A percentile compares a stretch with the other conserved stretches of the same genome.
phyloP scores from a whole-genome alignment of 2,797 vertebrate genomes.

The Fundulus diaphanus region DNA sequence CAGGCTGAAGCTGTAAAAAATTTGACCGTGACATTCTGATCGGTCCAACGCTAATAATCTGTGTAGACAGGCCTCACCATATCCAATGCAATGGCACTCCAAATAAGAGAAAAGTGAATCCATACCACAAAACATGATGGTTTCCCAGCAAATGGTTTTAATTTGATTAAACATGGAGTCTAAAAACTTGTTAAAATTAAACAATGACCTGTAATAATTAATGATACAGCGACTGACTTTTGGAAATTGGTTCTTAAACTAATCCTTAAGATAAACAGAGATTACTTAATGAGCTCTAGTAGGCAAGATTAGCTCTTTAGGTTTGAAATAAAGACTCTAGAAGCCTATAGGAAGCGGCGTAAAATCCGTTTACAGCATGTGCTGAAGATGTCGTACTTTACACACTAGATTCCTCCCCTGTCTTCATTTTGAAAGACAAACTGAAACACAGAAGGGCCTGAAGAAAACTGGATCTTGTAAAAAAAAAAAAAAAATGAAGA shows the following conservation, averaged over 20 bases:
- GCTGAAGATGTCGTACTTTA: neutral
- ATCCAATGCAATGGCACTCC: neutral
- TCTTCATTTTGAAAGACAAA: constrained; percentile 16
- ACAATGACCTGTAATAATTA: neutral
- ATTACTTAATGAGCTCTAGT: neutral
- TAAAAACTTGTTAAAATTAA: neutral
- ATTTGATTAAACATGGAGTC: neutral
- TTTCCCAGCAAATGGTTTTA: neutral
- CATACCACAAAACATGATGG: neutral
- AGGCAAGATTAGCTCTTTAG: neutral
- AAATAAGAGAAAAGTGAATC: neutral
- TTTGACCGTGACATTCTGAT: neutral
- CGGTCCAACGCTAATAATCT: neutral
- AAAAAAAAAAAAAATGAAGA: constrained; percentile 15
- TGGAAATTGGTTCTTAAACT: neutral
- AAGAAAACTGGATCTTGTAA: constrained; percentile 12
- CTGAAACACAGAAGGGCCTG: neutral
- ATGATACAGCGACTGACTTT: neutral
- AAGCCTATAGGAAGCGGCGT: neutral
- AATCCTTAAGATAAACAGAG: neutral
- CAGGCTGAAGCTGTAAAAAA: neutral
- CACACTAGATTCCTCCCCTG: neutral
- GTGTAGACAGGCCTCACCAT: neutral
- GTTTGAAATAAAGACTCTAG: neutral
- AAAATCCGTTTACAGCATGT: neutral